Percentiles rank a stretch among this genome's conserved stretches.
phyloP scores from a whole-genome alignment of 2,888 invertebrate species.

The Cancer borealis region DNA sequence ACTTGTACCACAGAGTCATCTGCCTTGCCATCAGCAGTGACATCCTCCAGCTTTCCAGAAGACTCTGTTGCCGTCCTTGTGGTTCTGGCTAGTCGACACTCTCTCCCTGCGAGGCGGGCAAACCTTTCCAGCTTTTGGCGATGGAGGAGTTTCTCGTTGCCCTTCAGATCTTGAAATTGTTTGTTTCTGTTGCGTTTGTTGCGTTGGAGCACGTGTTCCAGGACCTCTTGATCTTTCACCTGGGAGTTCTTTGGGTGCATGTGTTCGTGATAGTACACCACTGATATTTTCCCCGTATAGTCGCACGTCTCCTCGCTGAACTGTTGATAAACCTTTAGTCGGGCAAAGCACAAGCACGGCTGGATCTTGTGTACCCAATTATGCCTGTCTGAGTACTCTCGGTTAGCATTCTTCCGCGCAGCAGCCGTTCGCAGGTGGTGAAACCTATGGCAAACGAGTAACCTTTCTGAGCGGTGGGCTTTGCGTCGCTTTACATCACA shows the following conservation, averaged over 20 bases:
- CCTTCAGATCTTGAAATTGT: slow-evolving; percentile 66
- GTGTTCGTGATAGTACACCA: slow-evolving; percentile 68
- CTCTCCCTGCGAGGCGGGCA: slow-evolving; percentile 65
- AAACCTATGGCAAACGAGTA: slow-evolving; percentile 68
- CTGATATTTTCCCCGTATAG: slow-evolving; percentile 66
- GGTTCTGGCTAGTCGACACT: slow-evolving; percentile 49
- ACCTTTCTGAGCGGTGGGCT: slow-evolving; percentile 64
- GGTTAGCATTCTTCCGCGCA: slow-evolving; percentile 63
- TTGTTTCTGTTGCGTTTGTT: slow-evolving; percentile 66
- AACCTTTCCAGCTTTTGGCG: slow-evolving; percentile 69
- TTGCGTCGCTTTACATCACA: slow-evolving; percentile 67
- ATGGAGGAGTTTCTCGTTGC: slow-evolving; percentile 66
- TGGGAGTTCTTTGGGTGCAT: slow-evolving; percentile 26
- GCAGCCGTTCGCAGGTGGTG: slow-evolving; percentile 67
- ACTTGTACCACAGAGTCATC: slow-evolving; percentile 55
- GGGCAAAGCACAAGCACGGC: slow-evolving; percentile 68
- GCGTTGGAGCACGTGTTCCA: slow-evolving; percentile 66
- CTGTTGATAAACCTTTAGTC: slow-evolving; percentile 70
- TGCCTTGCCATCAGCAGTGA: background rate
- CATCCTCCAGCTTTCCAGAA: background rate
- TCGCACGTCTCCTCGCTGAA: slow-evolving; percentile 64
- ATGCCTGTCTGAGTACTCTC: slow-evolving; percentile 67
- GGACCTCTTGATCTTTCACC: slow-evolving; percentile 37
- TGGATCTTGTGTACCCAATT: slow-evolving; percentile 71
- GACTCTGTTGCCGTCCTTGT: background rate